Evolutionary conservation across 2,888 invertebrate genomes (phyloP), one percentile per base, ranked within the genome.

Genomic region (Chouioia cunea): DNA sequence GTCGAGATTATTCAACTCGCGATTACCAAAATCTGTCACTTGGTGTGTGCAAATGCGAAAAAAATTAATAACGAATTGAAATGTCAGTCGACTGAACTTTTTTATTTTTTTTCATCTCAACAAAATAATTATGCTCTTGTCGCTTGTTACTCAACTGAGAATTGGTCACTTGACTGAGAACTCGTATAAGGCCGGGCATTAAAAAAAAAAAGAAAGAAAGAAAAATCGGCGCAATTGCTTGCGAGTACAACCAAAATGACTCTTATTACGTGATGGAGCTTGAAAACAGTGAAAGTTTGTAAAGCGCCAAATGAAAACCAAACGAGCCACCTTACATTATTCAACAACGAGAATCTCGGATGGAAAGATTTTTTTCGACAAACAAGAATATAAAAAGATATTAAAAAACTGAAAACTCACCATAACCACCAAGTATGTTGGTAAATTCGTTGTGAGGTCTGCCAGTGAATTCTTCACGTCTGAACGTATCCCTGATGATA

Each of bases 401-500:
- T 71, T 27, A 81, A 82, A 81, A 69, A 80, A 75, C 47, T 47
- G 46, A 66, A 65, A 46, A 90, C 94, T 93, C 86, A 96, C 96
- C 96, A 78, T 95, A 94, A 79, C 96, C 96, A 81, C 93, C 94
- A 64, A 97, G 88, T 65, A 95, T 93, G 81, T 92, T 91, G 89
- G 92, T 94, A 82, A 96, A 92, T 73, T 95, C 94, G 43, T 93
- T 94, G 82, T 91, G 92, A 70, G 97, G 97, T 68, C 96, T 90
- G 69, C 94, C 96, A 76, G 94, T 94, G 86, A 96, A 95, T 81
- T 94, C 95, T 81, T 95, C 95, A 63, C 92, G 91, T 16, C 93
- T 89, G 85, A 96, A 96, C 36, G 94, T 92, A 83, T 95, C 94
- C 74, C 95, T 89, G 80, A 97, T 95, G 82, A 93, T 89, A 82